Conservation (phyloP, 2,113 vertebrate genomes). For the Cephalopterus ornatus region DNA sequence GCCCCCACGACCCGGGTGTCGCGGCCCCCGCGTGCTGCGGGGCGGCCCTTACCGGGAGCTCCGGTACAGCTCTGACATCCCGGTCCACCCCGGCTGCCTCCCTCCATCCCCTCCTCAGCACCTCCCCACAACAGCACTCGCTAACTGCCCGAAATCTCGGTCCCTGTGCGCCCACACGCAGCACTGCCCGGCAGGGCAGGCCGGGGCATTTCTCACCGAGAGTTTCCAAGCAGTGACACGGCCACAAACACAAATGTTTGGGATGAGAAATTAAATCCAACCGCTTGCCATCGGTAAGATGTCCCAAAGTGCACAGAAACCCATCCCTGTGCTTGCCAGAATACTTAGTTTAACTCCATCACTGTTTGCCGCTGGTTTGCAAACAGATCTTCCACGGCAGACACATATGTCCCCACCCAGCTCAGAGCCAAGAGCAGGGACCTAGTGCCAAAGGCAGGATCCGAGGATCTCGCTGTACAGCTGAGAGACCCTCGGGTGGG, state of each 20-base stretch:
- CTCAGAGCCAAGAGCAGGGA: background rate
- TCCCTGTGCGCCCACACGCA: background rate
- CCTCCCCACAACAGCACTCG: rapidly evolving
- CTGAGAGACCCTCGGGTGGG: background rate
- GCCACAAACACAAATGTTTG: background rate
- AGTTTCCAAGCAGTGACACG: rapidly evolving
- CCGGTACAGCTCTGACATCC: background rate
- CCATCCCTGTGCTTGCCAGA: rapidly evolving
- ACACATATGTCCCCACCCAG: background rate
- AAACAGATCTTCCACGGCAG: rapidly evolving
- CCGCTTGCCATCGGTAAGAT: rapidly evolving
- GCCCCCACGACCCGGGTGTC: background rate
- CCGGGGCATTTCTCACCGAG: rapidly evolving
- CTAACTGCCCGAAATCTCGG: rapidly evolving
- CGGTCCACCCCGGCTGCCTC: background rate
- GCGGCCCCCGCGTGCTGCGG: background rate
- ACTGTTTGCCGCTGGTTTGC: rapidly evolving
- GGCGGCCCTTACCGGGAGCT: background rate
- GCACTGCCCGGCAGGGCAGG: background rate
- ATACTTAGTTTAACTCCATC: rapidly evolving
- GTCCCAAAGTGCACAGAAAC: rapidly evolving
- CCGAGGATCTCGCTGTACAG: rapidly evolving
- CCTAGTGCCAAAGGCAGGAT: background rate
- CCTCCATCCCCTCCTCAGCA: background rate
- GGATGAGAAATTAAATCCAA: background rate